A percentile compares a stretch with the other conserved stretches of the same genome.
Evolutionary conservation across 30 jellyfish, hydroid and myxozoan species (phyloP).

Genomic region (Mastigias papua): DNA sequence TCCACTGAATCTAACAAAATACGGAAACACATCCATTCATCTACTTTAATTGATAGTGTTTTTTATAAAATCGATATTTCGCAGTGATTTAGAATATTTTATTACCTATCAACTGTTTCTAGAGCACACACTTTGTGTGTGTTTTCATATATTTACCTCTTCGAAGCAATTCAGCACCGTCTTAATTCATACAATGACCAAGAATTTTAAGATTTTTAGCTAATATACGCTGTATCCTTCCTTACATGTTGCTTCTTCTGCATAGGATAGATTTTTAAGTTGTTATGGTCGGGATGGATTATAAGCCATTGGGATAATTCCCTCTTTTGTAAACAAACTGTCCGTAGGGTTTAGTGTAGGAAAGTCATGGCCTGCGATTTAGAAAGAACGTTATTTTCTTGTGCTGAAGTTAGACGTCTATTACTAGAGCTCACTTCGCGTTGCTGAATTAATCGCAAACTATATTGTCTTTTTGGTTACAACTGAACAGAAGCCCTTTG

Average conservation of each 20-base stretch:
- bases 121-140: background rate
- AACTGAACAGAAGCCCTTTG: no score
- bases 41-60: background rate
- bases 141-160: background rate
- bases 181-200: no score
- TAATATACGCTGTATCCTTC: no score
- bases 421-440: no score
- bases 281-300: background rate
- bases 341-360: background rate
- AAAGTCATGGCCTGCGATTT: no score
- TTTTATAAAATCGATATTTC: background rate
- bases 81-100: background rate
- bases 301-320: background rate
- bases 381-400: background rate
- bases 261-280: background rate
- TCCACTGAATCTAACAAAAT: no score
- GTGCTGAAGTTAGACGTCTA: no score
- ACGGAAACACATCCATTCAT: background rate
- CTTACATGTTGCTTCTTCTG: background rate
- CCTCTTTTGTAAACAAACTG: background rate
- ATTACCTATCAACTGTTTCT: background rate
- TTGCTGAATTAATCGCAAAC: no score
- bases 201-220: no score
- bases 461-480: no score
- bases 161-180: background rate